phyloP scores from a whole-genome alignment of 2,888 invertebrate species.

The Sphecodes monilicornis region DNA sequence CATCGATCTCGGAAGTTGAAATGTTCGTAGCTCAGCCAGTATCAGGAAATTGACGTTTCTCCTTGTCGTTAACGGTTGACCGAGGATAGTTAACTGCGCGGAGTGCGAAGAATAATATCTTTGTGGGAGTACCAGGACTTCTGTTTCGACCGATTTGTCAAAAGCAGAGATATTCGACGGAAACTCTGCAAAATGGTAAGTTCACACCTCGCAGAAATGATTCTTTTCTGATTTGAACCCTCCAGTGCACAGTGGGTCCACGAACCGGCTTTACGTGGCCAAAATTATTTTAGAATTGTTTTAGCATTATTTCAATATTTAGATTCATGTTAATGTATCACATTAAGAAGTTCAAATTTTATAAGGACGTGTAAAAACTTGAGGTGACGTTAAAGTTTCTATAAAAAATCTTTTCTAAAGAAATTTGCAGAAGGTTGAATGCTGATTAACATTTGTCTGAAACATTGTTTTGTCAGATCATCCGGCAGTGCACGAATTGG shows the following conservation, averaged over 20 bases:
- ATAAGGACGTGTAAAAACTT: too few relatives aligned
- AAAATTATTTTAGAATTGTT: too few relatives aligned
- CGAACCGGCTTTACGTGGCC: too few relatives aligned
- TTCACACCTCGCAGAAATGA: neutral
- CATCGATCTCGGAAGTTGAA: constrained; percentile 19
- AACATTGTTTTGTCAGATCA: too few relatives aligned
- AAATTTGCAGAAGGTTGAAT: too few relatives aligned
- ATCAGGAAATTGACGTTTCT: constrained; percentile 19
- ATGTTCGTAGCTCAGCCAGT: neutral
- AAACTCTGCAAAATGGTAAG: neutral
- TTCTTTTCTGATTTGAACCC: neutral
- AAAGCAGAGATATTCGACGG: neutral
- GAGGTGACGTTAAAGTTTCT: too few relatives aligned
- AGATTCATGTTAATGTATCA: too few relatives aligned
- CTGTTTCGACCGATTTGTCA: neutral
- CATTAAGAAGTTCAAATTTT: too few relatives aligned
- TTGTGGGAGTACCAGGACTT: neutral
- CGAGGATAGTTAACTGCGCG: neutral
- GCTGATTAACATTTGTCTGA: too few relatives aligned
- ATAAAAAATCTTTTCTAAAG: too few relatives aligned
- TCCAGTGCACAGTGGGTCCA: too few relatives aligned
- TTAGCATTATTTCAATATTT: too few relatives aligned
- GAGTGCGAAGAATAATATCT: neutral
- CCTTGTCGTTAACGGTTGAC: neutral
- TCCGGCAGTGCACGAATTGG: neutral